phyloP scores from a whole-genome alignment of 1,140 invertebrate genomes.

The Papilio helenus region DNA sequence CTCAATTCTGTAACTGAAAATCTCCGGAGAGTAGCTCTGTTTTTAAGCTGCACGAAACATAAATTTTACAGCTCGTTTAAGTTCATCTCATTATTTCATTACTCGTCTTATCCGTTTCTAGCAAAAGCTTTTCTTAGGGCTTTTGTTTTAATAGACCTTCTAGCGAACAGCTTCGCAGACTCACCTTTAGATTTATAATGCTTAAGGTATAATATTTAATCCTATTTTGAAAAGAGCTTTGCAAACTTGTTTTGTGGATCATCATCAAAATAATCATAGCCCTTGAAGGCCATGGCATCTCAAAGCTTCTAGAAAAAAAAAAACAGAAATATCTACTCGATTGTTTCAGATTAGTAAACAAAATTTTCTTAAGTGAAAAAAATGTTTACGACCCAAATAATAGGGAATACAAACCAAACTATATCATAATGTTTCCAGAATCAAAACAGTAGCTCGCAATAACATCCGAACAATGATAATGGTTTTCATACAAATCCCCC shows the following conservation, averaged over 20 bases:
- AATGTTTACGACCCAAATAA: background rate
- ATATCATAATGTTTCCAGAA: conserved; percentile 21
- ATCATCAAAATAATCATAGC: background rate
- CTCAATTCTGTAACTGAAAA: conserved; percentile 67
- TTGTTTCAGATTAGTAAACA: too few relatives aligned
- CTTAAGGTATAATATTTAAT: background rate
- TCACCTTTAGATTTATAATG: background rate
- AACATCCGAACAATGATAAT: conserved; percentile 48
- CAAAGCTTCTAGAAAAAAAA: too few relatives aligned
- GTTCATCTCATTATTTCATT: conserved; percentile 76
- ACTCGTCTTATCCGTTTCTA: conserved; percentile 55
- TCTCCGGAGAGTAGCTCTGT: conserved; percentile 68
- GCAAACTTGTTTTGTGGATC: background rate
- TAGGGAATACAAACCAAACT: conserved; percentile 10
- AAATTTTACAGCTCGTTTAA: conserved; percentile 76
- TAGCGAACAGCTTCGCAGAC: background rate
- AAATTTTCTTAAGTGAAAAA: too few relatives aligned
- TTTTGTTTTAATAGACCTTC: conserved; percentile 36
- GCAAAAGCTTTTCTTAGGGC: conserved; percentile 38
- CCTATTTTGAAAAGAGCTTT: background rate
- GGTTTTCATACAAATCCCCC: conserved; percentile 56
- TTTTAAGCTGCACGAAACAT: conserved; percentile 75
- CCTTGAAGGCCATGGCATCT: background rate
- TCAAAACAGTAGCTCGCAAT: conserved; percentile 44
- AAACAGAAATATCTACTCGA: too few relatives aligned